A percentile compares a stretch with the other conserved stretches of the same genome.
Conservation (phyloP, 1,140 invertebrate genomes). For the Atopsyche davidsoni region DNA sequence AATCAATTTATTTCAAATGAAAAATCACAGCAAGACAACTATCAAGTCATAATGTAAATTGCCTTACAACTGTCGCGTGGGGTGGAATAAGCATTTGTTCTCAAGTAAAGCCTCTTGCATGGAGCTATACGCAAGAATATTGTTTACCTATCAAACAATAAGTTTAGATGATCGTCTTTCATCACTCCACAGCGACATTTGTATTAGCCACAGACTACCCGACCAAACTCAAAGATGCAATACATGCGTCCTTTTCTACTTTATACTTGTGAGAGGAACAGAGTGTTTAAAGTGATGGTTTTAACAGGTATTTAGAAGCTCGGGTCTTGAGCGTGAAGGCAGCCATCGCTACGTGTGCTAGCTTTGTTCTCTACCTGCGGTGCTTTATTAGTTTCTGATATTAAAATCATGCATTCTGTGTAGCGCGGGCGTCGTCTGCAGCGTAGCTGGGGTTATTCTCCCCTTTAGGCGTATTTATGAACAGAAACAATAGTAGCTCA, state of each 20-base stretch:
- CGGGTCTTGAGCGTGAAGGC: not conserved
- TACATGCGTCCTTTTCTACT: too few relatives aligned
- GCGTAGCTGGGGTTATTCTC: too few relatives aligned
- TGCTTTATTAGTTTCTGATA: slow-evolving; percentile 26
- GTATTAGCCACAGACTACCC: too few relatives aligned
- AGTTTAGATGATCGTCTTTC: slow-evolving; percentile 23
- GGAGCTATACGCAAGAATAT: slow-evolving; percentile 7
- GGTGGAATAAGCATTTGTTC: not conserved
- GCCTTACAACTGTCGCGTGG: not conserved
- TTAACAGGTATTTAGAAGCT: not conserved
- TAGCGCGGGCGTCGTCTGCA: too few relatives aligned
- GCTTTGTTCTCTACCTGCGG: slow-evolving; percentile 23
- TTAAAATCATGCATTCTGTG: slow-evolving; percentile 21
- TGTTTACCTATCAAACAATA: slow-evolving; percentile 28
- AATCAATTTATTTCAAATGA: too few relatives aligned
- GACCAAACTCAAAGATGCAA: too few relatives aligned
- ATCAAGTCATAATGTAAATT: too few relatives aligned
- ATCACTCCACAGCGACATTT: slow-evolving; percentile 17
- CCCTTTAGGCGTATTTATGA: too few relatives aligned
- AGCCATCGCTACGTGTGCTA: not conserved
- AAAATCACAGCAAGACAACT: too few relatives aligned
- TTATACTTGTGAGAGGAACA: not conserved
- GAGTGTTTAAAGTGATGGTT: not conserved
- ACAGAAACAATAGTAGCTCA: too few relatives aligned
- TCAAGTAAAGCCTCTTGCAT: not conserved